Conservation (phyloP, 2,888 invertebrate species). For the Nephrocerus scutellatus region DNA sequence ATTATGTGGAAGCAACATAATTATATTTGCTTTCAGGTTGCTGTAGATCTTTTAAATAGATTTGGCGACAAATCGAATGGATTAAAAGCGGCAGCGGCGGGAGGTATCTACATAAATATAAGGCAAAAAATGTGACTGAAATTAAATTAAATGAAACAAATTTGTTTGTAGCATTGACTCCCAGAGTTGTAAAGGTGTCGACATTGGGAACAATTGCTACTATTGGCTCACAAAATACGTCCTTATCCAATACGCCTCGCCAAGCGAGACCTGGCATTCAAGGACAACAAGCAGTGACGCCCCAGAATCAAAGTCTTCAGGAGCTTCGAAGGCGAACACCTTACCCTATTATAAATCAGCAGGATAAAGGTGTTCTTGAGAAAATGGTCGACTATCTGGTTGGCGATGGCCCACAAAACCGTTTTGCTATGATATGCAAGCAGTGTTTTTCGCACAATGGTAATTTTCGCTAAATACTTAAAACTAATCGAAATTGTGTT, state of each 20-base stretch:
- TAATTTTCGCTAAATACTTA: too few species aligned
- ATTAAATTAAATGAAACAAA: too few species aligned
- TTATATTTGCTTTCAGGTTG: conserved; percentile 30
- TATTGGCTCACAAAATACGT: too few species aligned
- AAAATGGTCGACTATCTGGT: conserved; percentile 88
- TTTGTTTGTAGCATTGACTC: too few species aligned
- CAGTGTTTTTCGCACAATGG: conserved; percentile 92
- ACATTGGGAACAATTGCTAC: too few species aligned
- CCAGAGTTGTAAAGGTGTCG: too few species aligned
- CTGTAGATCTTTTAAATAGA: conserved; percentile 43
- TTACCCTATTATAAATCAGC: conserved; percentile 48
- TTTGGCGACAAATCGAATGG: conserved; percentile 40
- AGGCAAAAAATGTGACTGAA: too few species aligned
- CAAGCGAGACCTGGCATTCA: too few species aligned
- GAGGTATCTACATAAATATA: conserved; percentile 9
- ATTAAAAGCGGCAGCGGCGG: conserved; percentile 17
- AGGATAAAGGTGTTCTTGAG: conserved; percentile 72
- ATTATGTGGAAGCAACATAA: too few species aligned
- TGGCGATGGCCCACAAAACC: conserved; percentile 90
- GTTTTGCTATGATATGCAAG: conserved; percentile 91
- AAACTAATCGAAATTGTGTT: too few species aligned
- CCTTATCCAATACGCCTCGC: conserved; percentile 10
- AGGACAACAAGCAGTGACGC: conserved; percentile 16
- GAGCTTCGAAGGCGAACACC: conserved; percentile 40
- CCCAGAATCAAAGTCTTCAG: conserved; percentile 20